Base-by-base conservation (phyloP, 1,140 invertebrate genomes). In the Propsilocerus akamusi region DNA sequence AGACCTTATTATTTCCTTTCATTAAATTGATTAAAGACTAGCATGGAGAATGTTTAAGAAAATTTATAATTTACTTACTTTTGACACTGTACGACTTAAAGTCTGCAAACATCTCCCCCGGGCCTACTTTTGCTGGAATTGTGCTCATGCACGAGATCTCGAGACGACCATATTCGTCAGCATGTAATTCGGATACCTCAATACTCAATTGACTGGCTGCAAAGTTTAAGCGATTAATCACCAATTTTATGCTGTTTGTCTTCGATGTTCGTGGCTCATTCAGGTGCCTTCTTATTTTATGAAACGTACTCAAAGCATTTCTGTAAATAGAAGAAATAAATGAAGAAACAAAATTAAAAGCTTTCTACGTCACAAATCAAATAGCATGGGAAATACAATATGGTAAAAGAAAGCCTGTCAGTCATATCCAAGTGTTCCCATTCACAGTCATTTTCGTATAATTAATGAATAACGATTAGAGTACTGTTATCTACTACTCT, bases 121-220 rank as follows among this genome's bases (percentile, higher is more conserved):
- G 61, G 20, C 67, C 74, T 41, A 68, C 57, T 47, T 68, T 72
- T 56, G 72, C 72, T 0, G 77, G 78, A 55, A 81, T 81, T 14
- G 78, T 80, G 52, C 76, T 72, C 57, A 75, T 70, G 54, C 78
- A 81, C 24, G 71, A 74, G n/a, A 81, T 69, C 50, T 75, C 68
- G 6, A 80, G 62, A 49, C 68, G 59, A 20, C 75, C 75, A 30
- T 73, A 74, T n/a, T 75, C 71, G 23, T 73, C 70, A 17, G 72
- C 60, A 51, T 78, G 72, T 28, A 78, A 63, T 47, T 73, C 73
- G 2, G 77, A 77, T 25, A 78, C 69, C 56, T 73, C 61, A 48
- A 72, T 66, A 50, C 60, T 67, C 37, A 73, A 55, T 48, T 70
- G 62, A 49, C 62, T 66, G 14, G 58, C 62, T 2, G 63, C 61